Conservation (phyloP, 2,888 invertebrate species). For the Sturmia bella region DNA sequence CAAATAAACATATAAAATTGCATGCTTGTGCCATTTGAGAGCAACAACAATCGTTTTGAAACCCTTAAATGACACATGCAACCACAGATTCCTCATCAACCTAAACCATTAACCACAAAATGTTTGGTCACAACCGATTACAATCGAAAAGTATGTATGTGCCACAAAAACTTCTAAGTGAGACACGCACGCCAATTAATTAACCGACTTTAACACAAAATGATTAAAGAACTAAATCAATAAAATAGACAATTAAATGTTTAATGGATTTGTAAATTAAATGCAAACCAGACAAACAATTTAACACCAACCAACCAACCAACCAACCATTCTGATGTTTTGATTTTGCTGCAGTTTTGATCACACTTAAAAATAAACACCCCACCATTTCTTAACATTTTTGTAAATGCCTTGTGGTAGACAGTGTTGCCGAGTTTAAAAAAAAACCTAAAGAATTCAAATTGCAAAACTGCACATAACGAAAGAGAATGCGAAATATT, state of each 20-base stretch:
- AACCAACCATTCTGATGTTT: background rate
- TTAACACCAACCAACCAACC: conserved; percentile 11
- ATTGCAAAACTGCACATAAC: too few species aligned
- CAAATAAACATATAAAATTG: conserved; percentile 2
- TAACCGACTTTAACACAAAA: conserved; percentile 47
- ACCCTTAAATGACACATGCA: conserved; percentile 17
- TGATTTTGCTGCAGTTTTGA: conserved; percentile 4
- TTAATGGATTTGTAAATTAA: conserved; percentile 49
- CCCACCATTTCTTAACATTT: background rate
- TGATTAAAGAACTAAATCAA: conserved; percentile 47
- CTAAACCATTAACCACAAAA: conserved; percentile 57
- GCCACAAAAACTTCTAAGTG: conserved; percentile 6
- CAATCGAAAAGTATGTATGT: conserved; percentile 32
- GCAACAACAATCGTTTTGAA: conserved; percentile 12
- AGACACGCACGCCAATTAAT: conserved; percentile 40
- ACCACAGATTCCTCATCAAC: conserved; percentile 35
- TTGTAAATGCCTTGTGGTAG: conserved; percentile 2
- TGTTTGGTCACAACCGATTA: conserved; percentile 40
- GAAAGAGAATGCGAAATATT: too few species aligned
- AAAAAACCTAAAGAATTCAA: too few species aligned
- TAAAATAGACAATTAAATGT: conserved; percentile 48
- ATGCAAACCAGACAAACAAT: conserved; percentile 40
- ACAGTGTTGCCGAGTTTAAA: too few species aligned
- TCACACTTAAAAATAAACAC: background rate
- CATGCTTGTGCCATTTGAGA: conserved; percentile 1